A percentile compares a stretch with the other conserved stretches of the same genome.
Evolutionary conservation across 2,113 vertebrate genomes (phyloP).

Genomic region (Rallus limicola): DNA sequence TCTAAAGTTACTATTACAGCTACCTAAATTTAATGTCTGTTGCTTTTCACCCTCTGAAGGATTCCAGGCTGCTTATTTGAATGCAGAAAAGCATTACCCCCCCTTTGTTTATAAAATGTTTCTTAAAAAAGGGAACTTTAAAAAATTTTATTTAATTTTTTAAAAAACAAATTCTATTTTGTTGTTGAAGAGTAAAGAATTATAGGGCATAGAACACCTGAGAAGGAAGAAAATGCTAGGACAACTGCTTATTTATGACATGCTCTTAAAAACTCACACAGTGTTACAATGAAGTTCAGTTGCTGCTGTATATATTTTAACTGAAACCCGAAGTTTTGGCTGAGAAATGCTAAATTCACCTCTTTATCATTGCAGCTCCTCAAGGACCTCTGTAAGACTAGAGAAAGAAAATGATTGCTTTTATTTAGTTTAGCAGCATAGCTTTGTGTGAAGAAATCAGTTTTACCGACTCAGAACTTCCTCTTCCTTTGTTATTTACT

Average conservation of each 20-base stretch:
- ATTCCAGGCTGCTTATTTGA: not conserved
- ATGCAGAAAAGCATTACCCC: not conserved
- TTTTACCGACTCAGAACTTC: not conserved
- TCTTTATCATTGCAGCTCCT: not conserved
- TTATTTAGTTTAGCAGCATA: not conserved
- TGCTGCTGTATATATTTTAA: not conserved
- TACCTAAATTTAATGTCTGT: not conserved
- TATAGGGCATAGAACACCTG: not conserved
- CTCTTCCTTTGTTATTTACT: not conserved
- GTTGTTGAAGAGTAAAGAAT: not conserved
- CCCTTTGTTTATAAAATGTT: not conserved
- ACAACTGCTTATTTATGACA: not conserved
- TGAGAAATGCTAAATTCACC: not conserved
- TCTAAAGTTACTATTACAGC: not conserved
- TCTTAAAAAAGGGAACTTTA: not conserved
- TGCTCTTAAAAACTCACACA: not conserved
- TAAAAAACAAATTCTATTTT: not conserved
- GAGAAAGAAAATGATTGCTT: not conserved
- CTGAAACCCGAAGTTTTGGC: not conserved
- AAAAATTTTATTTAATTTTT: not conserved
- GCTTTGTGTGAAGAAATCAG: not conserved
- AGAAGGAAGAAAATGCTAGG: not conserved
- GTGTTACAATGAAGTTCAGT: not conserved
- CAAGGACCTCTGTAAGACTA: not conserved
- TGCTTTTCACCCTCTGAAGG: not conserved